Evolutionary conservation across 2,888 invertebrate species (phyloP).

Genomic region (Neoaliturus tenellus): DNA sequence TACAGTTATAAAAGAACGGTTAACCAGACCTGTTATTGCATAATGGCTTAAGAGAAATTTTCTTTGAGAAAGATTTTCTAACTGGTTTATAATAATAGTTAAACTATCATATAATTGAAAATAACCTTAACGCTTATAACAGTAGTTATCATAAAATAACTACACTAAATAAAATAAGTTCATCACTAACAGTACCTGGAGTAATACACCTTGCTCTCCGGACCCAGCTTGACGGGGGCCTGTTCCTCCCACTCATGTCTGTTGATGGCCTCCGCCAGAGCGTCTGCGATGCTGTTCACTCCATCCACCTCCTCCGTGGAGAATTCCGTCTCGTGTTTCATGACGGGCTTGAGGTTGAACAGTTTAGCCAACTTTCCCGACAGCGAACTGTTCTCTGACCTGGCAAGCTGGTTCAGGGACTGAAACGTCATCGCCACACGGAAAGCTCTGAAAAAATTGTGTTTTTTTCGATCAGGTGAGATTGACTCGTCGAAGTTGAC

Average conservation of each 20-base stretch:
- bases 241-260: conserved; percentile 43
- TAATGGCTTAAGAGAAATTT: no score
- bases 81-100: no score
- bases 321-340: conserved; percentile 61
- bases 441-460: conserved; percentile 43
- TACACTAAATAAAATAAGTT: no score
- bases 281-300: conserved; percentile 33
- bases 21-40: no score
- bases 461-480: no score
- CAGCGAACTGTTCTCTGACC: conserved; percentile 52
- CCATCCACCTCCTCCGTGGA: conserved; percentile 54
- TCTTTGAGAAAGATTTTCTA: no score
- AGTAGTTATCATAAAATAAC: no score
- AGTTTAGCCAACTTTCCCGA: conserved; percentile 55
- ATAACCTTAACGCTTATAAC: no score
- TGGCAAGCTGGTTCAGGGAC: conserved; percentile 46
- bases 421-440: conserved; percentile 52
- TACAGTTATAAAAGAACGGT: no score
- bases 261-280: conserved; percentile 56
- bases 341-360: conserved; percentile 42
- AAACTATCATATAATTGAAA: no score
- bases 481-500: no score
- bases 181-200: no score
- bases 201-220: background rate
- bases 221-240: background rate